Conservation (phyloP, 2,113 vertebrate genomes). For the Malaclemys terrapin region DNA sequence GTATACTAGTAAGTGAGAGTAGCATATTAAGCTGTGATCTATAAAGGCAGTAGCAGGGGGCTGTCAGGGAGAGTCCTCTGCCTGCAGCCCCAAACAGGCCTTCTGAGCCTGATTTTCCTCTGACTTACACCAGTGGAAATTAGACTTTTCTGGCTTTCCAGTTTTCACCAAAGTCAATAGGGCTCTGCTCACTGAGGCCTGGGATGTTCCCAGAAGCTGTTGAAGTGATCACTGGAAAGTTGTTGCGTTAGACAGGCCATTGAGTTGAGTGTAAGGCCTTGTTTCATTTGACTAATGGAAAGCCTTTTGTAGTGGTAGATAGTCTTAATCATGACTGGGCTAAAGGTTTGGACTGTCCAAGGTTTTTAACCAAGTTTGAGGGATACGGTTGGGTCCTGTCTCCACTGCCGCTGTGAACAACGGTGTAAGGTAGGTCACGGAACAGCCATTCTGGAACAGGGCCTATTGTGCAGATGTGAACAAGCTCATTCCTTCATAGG, state of each 20-base stretch:
- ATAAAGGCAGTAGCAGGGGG: not conserved
- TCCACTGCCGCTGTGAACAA: not conserved
- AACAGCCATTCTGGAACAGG: not conserved
- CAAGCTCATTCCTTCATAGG: not conserved
- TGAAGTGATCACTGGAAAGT: not conserved
- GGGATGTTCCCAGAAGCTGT: not conserved
- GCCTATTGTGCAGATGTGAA: not conserved
- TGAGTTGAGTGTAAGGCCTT: not conserved
- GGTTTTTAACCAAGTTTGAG: not conserved
- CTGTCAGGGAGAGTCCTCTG: not conserved
- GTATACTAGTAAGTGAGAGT: not conserved
- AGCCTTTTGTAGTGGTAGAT: not conserved
- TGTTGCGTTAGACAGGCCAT: not conserved
- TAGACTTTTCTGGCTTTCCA: not conserved
- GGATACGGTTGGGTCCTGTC: not conserved
- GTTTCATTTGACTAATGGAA: not conserved
- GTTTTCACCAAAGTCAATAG: not conserved
- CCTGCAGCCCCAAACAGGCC: not conserved
- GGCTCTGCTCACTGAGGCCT: not conserved
- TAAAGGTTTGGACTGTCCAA: not conserved
- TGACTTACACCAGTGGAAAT: not conserved
- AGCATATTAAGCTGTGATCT: not conserved
- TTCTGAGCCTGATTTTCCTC: not conserved
- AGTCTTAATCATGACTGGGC: not conserved
- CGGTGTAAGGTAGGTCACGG: not conserved